These are phyloP conservation scores for Norana najaformis DNA, from an alignment of 2,888 invertebrate genomes.

Conservation along the genomic window DNA sequence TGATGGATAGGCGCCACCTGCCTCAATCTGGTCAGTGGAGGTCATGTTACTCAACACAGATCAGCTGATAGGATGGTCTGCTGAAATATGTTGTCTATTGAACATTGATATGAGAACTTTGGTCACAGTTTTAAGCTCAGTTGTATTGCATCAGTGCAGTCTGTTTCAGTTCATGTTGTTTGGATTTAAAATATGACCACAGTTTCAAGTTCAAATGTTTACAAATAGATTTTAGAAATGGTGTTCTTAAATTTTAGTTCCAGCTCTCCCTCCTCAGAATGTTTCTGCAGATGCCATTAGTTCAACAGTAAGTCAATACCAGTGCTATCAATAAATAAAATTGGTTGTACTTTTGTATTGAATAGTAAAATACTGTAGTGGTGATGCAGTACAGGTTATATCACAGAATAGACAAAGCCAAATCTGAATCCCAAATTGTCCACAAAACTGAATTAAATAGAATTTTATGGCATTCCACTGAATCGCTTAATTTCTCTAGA, in stretches of 20 bases:
- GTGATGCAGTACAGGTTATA: not conserved
- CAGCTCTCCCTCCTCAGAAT: constrained; percentile 85
- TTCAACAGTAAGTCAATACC: constrained; percentile 71
- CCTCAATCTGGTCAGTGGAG: not conserved
- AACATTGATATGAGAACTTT: not conserved
- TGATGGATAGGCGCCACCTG: not conserved
- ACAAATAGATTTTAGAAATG: too few relatives aligned
- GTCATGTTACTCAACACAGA: not conserved
- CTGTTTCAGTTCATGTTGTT: not conserved
- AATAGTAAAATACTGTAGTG: not conserved
- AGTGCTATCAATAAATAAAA: constrained; percentile 13
- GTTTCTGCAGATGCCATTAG: constrained; percentile 82
- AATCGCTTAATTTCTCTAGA: not conserved
- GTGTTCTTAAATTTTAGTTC: constrained; percentile 63
- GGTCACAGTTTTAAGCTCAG: too few relatives aligned
- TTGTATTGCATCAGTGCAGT: constrained; percentile 5
- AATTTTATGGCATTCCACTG: not conserved
- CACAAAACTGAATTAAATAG: not conserved
- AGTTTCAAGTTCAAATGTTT: not conserved
- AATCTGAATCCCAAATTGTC: not conserved
- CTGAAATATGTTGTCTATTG: not conserved
- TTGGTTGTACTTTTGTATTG: not conserved
- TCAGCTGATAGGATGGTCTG: not conserved
- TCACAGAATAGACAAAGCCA: not conserved
- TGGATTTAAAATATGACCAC: not conserved